Base-by-base conservation (phyloP, 2,888 invertebrate species). In the Drosophila antonietae region DNA sequence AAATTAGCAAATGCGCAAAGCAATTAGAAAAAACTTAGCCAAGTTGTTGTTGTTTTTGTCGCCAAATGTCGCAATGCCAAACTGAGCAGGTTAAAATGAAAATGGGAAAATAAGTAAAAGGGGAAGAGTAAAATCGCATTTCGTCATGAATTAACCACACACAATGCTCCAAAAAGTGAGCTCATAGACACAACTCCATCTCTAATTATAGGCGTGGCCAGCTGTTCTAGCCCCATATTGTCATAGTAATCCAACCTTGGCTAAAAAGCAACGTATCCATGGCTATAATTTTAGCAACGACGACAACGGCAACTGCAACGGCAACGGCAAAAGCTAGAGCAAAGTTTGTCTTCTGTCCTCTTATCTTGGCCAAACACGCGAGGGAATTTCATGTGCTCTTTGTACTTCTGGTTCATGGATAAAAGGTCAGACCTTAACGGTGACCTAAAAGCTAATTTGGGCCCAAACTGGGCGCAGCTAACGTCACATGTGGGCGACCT, bases 1-100 rank as follows among this genome's bases (percentile, higher is more conserved):
- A 82, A 84, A 84, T 84, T 87, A 84, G 82, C 80, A 74, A 82
- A 82, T 73, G 66, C 43, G 78, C 73, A 55, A 80, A 64, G 78
- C 76, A 82, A 84, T 84, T 87, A 75, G 68, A 75, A 18, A 14
- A 66, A 61, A 68, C 76, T 72, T 68, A 33, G 62, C 58, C 18
- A 51, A 33, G 20, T 31, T 31, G 18, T 69, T 28, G 51, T 56
- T 53, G 53, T 18, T 51, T 2, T 52, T 56, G 76, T 66, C 61
- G 55, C 59, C 52, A 61, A 74, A 58, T 67, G 78, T 68, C 67
- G 79, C 78, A 75, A 20, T 67, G 79, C 14, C 20, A n/a, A 18
- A 68, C 58, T 68, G 41, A 72, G n/a, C 41, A 55, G 44, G 31
- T 20, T 43, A 18, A 31, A 39, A 35, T 15, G 33, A 35, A 51